Base-by-base conservation (phyloP, 1,140 invertebrate genomes). In the Drosophila burlai region DNA sequence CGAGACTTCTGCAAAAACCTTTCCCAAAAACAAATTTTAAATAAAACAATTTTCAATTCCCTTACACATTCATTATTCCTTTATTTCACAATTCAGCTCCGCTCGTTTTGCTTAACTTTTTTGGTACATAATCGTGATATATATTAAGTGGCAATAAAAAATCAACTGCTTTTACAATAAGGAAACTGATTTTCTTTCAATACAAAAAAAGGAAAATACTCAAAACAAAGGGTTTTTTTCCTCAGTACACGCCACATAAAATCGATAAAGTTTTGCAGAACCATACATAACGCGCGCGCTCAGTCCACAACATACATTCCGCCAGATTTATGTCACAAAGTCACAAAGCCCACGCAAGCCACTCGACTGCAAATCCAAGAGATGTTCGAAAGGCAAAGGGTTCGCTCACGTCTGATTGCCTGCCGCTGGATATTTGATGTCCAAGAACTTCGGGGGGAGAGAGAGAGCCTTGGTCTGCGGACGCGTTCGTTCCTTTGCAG, bases 231-330 rank as follows among this genome's bases (percentile, higher is more conserved):
- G 31, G 46, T 45, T 34, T 64, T 64, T 81, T 69, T 16, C 24
- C 54, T 90, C 84, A 89, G 84, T 89, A 79, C 85, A 59, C 36
- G 84, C 84, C 84, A 90, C 84, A 79, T 73, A 63, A 86, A 81
- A 60, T 77, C n/a, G 67, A 73, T 81, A 55, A 24, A 61, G 61
- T 68, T n/a, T 21, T 38, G 65, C 54, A 71, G 26, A 62, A 55
- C 81, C 71, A 52, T 18, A 52, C 10, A 52, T 18, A 52, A 52
- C 29, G n/a, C 50, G n/a, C 50, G 29, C n/a, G 29, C 29, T 36
- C 55, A 43, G 50, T 52, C 50, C 50, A 52, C 43, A 52, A 26
- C 47, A 50, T 16, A 52, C 29, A 52, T 15, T 58, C 65, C 50
- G 4, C 9, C 46, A 43, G 26, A 81, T 21, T 10, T 58, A 29